These are phyloP conservation scores for Chaetophractus vellerosus DNA, from an alignment of 2,797 vertebrate genomes.

Conservation along the genomic window DNA sequence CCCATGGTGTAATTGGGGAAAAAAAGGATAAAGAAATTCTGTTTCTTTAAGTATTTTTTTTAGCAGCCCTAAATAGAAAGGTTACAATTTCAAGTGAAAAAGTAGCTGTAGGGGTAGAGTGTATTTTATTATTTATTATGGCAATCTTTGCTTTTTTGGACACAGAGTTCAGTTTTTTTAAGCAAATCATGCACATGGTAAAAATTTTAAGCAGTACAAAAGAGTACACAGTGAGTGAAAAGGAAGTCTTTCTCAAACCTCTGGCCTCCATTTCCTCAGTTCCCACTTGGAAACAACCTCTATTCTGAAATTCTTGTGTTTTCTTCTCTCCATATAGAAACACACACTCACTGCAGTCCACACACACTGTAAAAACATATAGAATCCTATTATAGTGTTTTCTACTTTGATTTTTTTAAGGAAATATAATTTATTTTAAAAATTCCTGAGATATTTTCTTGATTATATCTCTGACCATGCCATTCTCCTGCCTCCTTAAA, in stretches of 20 bases:
- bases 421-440: no score
- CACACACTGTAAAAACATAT: neutral
- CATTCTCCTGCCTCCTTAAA: no score
- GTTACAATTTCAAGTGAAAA: neutral
- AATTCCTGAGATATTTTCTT: no score
- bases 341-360: neutral
- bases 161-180: neutral
- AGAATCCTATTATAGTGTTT: neutral
- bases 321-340: neutral
- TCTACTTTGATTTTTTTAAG: neutral
- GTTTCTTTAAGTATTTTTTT: neutral
- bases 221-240: neutral
- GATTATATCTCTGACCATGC: no score
- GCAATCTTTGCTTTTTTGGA: neutral
- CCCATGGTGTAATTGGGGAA: neutral
- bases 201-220: neutral
- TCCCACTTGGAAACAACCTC: neutral
- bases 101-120: neutral
- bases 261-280: neutral
- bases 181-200: neutral
- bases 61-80: neutral
- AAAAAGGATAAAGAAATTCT: neutral
- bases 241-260: neutral
- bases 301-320: neutral
- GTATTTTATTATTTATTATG: conserved; percentile 45